These are phyloP conservation scores for Macropis europaea DNA, from an alignment of 2,888 invertebrate species.

Conservation along the genomic window DNA sequence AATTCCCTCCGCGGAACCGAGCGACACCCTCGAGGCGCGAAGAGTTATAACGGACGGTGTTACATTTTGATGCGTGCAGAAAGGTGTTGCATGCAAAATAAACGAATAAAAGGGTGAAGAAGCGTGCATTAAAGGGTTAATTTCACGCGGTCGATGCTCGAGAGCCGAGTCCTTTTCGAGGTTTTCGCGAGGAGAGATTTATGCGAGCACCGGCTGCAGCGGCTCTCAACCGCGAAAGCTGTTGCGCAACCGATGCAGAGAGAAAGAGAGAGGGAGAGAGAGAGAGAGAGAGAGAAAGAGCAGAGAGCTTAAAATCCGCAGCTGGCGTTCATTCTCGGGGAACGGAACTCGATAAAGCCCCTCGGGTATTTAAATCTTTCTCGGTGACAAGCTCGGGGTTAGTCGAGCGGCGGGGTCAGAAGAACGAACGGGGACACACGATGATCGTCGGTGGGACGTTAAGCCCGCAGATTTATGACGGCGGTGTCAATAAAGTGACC, in stretches of 20 bases:
- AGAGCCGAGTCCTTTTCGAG: slow-evolving; percentile 57
- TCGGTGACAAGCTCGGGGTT: background rate
- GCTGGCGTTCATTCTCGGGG: background rate
- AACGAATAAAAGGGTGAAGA: too few species aligned
- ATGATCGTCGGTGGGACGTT: slow-evolving; percentile 67
- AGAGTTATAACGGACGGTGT: too few species aligned
- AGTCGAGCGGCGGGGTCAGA: slow-evolving; percentile 6
- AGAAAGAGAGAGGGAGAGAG: background rate
- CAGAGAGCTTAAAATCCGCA: too few species aligned
- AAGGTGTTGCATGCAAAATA: too few species aligned
- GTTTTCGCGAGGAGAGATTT: slow-evolving; percentile 58
- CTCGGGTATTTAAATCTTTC: background rate
- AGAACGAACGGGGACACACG: slow-evolving; percentile 54
- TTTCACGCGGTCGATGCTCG: slow-evolving; percentile 60
- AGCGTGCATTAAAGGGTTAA: too few species aligned
- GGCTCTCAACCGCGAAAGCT: slow-evolving; percentile 63
- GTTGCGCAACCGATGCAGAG: background rate
- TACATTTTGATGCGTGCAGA: too few species aligned
- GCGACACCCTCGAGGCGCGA: too few species aligned
- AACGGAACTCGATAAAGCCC: background rate
- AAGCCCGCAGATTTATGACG: slow-evolving; percentile 67
- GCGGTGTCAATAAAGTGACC: slow-evolving; percentile 71
- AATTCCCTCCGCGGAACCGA: too few species aligned
- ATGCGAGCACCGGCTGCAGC: slow-evolving; percentile 55
- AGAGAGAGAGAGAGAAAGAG: background rate